A percentile compares a stretch with the other conserved stretches of the same genome.
phyloP scores from a whole-genome alignment of 2,888 invertebrate species.

The Biston stratarius region DNA sequence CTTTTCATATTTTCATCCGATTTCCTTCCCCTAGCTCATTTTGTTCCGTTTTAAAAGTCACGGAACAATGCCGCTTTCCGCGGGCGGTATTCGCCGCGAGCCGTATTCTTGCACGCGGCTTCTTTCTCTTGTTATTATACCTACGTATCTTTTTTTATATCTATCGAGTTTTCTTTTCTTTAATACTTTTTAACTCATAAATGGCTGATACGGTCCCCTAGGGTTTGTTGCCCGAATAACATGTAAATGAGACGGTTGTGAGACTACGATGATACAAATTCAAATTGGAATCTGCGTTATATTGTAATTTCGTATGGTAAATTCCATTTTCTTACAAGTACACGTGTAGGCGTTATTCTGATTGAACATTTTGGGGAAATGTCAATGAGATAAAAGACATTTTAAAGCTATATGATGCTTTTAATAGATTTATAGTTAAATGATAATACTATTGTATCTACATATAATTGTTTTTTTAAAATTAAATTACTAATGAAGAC shows the following conservation, averaged over 20 bases:
- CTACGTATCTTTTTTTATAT: conserved; percentile 77
- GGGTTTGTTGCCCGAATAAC: conserved; percentile 83
- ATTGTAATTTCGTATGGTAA: conserved; percentile 60
- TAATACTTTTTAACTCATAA: conserved; percentile 85
- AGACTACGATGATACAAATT: conserved; percentile 67
- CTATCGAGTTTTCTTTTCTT: conserved; percentile 84
- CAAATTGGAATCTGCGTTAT: conserved; percentile 70
- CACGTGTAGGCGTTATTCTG: conserved; percentile 51
- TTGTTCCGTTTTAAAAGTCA: conserved; percentile 84
- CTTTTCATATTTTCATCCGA: conserved; percentile 87
- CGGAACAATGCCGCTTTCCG: conserved; percentile 83
- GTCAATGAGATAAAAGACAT: conserved; percentile 34
- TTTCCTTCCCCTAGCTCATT: conserved; percentile 85
- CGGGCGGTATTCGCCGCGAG: conserved; percentile 82
- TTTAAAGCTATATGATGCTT: conserved; percentile 2
- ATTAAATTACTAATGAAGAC: too few species aligned
- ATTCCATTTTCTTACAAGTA: conserved; percentile 43
- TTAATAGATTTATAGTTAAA: conserved; percentile 8
- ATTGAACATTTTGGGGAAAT: conserved; percentile 39
- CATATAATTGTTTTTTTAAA: too few species aligned
- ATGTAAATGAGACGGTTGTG: conserved; percentile 81
- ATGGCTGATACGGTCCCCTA: conserved; percentile 84
- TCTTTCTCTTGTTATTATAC: conserved; percentile 80
- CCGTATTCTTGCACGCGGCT: conserved; percentile 81
- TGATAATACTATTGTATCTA: too few species aligned